Percentiles rank a stretch among this genome's conserved stretches.
These are phyloP conservation scores for Rhopalosiphum nymphaeae DNA, from an alignment of 2,888 invertebrate genomes.

Conservation along the genomic window DNA sequence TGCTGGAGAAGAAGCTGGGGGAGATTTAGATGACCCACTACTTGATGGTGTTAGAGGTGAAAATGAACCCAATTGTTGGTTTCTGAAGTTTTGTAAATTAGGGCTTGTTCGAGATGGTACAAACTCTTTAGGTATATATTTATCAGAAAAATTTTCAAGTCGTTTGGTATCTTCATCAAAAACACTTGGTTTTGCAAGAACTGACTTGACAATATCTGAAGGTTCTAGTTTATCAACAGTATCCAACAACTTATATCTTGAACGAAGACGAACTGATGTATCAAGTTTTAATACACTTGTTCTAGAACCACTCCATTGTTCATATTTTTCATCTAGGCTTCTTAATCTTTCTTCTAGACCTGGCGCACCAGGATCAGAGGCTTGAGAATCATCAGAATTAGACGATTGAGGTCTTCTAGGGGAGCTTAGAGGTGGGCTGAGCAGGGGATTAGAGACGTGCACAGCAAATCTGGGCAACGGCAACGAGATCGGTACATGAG, in stretches of 20 bases:
- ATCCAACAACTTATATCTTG: constrained; percentile 82
- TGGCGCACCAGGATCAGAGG: constrained; percentile 74
- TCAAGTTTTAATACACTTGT: constrained; percentile 68
- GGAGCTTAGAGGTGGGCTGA: constrained; percentile 70
- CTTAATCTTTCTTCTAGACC: constrained; percentile 92
- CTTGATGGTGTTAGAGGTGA: constrained; percentile 67
- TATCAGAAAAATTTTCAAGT: constrained; percentile 87
- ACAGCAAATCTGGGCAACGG: constrained; percentile 84
- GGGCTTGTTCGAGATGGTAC: constrained; percentile 69
- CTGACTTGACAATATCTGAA: constrained; percentile 92
- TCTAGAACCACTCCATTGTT: constrained; percentile 82
- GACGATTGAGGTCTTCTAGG: constrained; percentile 76
- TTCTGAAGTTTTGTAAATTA: constrained; percentile 66
- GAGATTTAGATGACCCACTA: constrained; percentile 67
- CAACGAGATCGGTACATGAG: constrained; percentile 80
- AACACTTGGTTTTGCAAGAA: constrained; percentile 91
- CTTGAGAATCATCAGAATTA: constrained; percentile 78
- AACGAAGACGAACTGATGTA: constrained; percentile 72
- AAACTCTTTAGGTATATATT: constrained; percentile 81
- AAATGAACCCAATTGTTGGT: constrained; percentile 66
- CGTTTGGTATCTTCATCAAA: constrained; percentile 97
- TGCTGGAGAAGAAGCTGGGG: constrained; percentile 67
- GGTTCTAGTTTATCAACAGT: constrained; percentile 85
- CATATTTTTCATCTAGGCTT: constrained; percentile 92
- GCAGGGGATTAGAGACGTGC: constrained; percentile 67